Conservation (phyloP, 1,140 invertebrate genomes). For the Dreissena rostriformis region DNA sequence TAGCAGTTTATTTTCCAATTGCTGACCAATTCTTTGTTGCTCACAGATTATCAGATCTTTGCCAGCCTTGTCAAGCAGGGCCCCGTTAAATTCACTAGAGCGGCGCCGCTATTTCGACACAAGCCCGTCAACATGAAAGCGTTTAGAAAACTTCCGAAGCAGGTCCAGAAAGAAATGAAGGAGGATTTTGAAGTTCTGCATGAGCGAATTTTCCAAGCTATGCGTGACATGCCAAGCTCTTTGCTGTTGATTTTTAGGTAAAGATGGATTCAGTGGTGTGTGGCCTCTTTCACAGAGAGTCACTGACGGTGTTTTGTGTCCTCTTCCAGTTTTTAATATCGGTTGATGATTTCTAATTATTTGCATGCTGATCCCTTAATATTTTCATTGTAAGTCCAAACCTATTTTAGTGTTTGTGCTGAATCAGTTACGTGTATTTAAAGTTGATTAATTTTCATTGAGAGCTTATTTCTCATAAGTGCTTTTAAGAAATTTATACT, state of each 20-base stretch:
- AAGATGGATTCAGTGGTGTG: background rate
- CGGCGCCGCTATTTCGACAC: constrained; percentile 45
- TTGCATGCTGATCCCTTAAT: too few relatives aligned
- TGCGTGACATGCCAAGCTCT: constrained; percentile 56
- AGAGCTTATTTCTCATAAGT: too few relatives aligned
- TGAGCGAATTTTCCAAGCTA: constrained; percentile 49
- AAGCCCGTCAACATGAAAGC: constrained; percentile 46
- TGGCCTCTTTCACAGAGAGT: too few relatives aligned
- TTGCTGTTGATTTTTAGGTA: constrained; percentile 58
- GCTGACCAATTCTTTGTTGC: background rate
- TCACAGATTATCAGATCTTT: constrained; percentile 55
- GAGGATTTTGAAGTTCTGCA: constrained; percentile 55
- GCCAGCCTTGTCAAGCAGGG: constrained; percentile 50
- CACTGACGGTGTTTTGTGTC: too few relatives aligned
- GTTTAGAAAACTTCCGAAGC: constrained; percentile 34
- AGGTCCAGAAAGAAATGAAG: constrained; percentile 47
- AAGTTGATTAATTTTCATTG: too few relatives aligned
- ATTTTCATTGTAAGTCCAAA: too few relatives aligned
- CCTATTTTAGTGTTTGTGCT: too few relatives aligned
- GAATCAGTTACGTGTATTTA: too few relatives aligned
- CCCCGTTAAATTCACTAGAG: constrained; percentile 46
- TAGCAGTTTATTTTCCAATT: too few relatives aligned
- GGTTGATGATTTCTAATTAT: too few relatives aligned
- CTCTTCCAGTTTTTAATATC: too few relatives aligned
- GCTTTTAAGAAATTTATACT: too few relatives aligned